Evolutionary conservation across 2,888 invertebrate species (phyloP), one percentile per base, ranked within the genome.

Genomic region (Pachliopta kotzebuea): DNA sequence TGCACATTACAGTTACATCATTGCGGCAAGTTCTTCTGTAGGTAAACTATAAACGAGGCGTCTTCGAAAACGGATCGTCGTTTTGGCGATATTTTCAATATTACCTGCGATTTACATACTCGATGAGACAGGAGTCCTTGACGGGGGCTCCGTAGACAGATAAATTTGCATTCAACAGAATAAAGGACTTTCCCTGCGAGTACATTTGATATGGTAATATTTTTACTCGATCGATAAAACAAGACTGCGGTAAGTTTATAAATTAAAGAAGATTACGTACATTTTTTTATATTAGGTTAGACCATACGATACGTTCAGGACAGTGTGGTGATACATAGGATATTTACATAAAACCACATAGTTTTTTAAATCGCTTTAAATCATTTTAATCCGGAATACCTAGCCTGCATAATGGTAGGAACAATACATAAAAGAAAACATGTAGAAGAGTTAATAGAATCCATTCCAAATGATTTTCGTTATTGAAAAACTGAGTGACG

Each of bases 71-170:
- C n/a, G n/a, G 55, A n/a, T 55, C 55, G 74, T 68, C 71, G 71
- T 71, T 70, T 69, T 70, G 57, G 71, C 80, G 81, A 80, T 77
- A 85, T 85, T 86, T 85, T 85, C 86, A 86, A 86, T 87, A 86
- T 84, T 78, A 84, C 81, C 82, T 78, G 75, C 74, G 73, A 86
- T 87, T 86, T 83, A 75, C 86, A 87, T 87, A 84, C 81, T 83
- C 82, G 84, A 85, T 80, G 80, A 80, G 81, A 75, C 74, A 71
- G 76, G 72, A 72, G 68, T 71, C 74, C 79, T 78, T 79, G 81
- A 79, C 79, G 79, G 76, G n/a, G 74, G 66, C 57, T 63, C 58
- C 66, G 68, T 69, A 73, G 78, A 77, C 76, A 73, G 77, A 69
- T 70, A 70, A 73, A 82, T 83, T 82, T 76, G 73, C 79, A 84